Base-by-base conservation (phyloP, 1,140 invertebrate genomes). In the Sweltsa coloradensis region DNA sequence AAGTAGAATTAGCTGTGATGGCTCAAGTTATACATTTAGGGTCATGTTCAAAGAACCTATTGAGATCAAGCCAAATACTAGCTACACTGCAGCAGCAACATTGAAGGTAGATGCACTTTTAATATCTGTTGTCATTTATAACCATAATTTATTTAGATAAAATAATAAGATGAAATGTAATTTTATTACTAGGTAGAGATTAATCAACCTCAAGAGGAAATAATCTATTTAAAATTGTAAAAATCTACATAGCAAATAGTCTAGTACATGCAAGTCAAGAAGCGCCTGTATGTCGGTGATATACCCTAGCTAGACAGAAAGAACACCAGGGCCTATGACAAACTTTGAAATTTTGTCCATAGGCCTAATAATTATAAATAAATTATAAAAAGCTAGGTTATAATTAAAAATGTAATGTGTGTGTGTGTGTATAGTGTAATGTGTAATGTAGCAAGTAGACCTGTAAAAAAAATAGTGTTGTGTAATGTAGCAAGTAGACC, bases 41-140 rank as follows among this genome's bases (percentile, higher is more conserved):
- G 82, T 89, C n/a, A 83, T 85, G 76, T 92, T 93, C 61, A 86
- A 88, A 63, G 86, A 90, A 57, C 85, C 89, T 1, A 77, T 90
- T 6, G 86, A 91, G 66, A 85, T 92, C 40, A 57, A 77, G 41
- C 80, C 84, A 5, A 85, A 85, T 60, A 79, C 78, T 3, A 81
- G 79, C 52, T 93, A 92, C 63, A 89, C 84, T 13, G 87, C 86
- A 19, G 85, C 80, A 57, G 83, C 84, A 41, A 87, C 79, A 42
- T 67, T 92, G 13, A 85, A 85, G 70, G 87, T 88, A 64, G 7
- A 9, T 40, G 9, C 9, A 7, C 16, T 14, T 11, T 40, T 40
- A 14, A 40, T 14, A 40, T 18, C n/a, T 14, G 16, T n/a, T 7
- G 18, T 9, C 37, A 11, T 11, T 9, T 21, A 21, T 14, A 14